Conservation (phyloP, 2,888 invertebrate genomes). For the Eudemis profundana region DNA sequence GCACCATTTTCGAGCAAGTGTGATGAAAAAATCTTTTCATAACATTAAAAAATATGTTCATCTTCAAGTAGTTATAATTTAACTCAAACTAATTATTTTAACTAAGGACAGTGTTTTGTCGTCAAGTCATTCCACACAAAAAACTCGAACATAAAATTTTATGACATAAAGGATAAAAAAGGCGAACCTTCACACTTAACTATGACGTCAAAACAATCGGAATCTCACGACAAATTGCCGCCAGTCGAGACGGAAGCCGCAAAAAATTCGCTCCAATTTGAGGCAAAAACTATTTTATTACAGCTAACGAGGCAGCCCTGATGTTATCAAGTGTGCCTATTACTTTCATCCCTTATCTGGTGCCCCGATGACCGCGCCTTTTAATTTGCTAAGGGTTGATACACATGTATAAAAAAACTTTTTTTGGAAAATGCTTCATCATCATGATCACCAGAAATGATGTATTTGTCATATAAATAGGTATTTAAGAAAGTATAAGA, state of each 20-base stretch:
- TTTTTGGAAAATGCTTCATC: not conserved
- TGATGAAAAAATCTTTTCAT: too few species aligned
- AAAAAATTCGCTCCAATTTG: slow-evolving; percentile 80
- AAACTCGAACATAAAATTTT: slow-evolving; percentile 11
- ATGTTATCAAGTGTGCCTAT: slow-evolving; percentile 75
- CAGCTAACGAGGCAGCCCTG: slow-evolving; percentile 76
- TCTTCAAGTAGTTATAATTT: too few species aligned
- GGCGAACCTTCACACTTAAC: slow-evolving; percentile 37
- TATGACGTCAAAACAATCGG: slow-evolving; percentile 52
- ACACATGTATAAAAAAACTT: slow-evolving; percentile 59
- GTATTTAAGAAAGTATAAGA: too few species aligned
- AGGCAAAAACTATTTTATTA: slow-evolving; percentile 78
- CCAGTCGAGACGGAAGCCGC: slow-evolving; percentile 68
- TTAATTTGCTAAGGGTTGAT: slow-evolving; percentile 68
- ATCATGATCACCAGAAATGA: too few species aligned
- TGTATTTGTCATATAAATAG: too few species aligned
- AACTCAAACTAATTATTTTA: too few species aligned
- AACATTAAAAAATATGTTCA: too few species aligned
- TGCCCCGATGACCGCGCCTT: slow-evolving; percentile 69
- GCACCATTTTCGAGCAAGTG: too few species aligned
- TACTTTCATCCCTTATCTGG: slow-evolving; percentile 82
- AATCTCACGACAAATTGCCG: slow-evolving; percentile 74
- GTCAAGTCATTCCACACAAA: not conserved
- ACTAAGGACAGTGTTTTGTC: too few species aligned
- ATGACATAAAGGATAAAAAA: slow-evolving; percentile 16